phyloP scores from a whole-genome alignment of 1,140 invertebrate species.

The Dendrolimus kikuchii region DNA sequence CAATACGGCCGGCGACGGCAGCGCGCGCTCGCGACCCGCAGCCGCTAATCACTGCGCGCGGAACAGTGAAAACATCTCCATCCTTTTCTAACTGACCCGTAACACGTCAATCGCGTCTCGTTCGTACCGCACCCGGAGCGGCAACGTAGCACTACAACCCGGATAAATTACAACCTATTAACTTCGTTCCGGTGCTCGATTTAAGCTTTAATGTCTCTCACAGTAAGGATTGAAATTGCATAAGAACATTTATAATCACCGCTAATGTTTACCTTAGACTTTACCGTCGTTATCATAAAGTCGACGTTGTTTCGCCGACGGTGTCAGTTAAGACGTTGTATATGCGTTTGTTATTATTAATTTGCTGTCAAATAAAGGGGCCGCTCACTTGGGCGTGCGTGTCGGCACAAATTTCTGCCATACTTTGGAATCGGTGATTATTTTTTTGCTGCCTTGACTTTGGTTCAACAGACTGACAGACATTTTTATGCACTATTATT shows the following conservation, averaged over 20 bases:
- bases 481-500: conserved; percentile 45
- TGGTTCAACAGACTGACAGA: conserved; percentile 60
- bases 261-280: conserved; percentile 49
- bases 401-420: conserved; percentile 68
- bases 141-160: conserved; percentile 60
- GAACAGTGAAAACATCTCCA: conserved; percentile 45
- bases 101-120: conserved; percentile 29
- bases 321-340: conserved; percentile 47
- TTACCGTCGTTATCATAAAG: conserved; percentile 50
- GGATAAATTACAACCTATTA: conserved; percentile 72
- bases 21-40: conserved; percentile 36
- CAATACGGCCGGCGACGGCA: conserved; percentile 43
- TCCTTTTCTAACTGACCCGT: conserved; percentile 32
- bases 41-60: conserved; percentile 52
- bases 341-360: conserved; percentile 58
- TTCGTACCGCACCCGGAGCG: conserved; percentile 47
- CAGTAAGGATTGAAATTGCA: conserved; percentile 65
- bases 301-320: conserved; percentile 38
- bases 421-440: conserved; percentile 67
- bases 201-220: conserved; percentile 57
- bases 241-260: conserved; percentile 32
- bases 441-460: conserved; percentile 56
- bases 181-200: conserved; percentile 58
- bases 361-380: conserved; percentile 72
- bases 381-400: conserved; percentile 67